Conservation (phyloP, 2,797 vertebrate species). For the Syngnathus rostellatus region DNA sequence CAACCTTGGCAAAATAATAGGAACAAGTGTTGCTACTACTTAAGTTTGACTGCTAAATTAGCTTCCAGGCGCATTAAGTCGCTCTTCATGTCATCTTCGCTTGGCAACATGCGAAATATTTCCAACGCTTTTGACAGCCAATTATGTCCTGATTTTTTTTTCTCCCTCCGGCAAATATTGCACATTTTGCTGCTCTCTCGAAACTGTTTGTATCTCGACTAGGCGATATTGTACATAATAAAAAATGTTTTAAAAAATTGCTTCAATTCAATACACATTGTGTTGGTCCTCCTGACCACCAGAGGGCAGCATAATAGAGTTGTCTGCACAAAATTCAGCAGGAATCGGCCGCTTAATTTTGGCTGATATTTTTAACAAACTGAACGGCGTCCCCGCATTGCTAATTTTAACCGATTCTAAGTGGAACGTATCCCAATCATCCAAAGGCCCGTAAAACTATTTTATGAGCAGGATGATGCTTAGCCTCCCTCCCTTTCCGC, state of each 20-base stretch:
- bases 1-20: conserved; percentile 3
- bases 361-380: too few relatives aligned
- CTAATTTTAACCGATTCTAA: too few relatives aligned
- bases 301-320: too few relatives aligned
- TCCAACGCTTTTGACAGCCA: background rate
- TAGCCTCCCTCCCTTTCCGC: background rate
- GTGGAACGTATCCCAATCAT: background rate
- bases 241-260: background rate
- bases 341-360: too few relatives aligned
- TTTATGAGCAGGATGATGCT: background rate
- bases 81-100: background rate
- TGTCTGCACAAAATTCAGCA: background rate
- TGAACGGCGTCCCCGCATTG: too few relatives aligned
- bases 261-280: too few relatives aligned
- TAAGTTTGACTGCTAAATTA: conserved; percentile 10
- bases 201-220: too few relatives aligned
- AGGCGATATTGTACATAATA: background rate
- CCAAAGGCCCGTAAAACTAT: background rate
- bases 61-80: background rate
- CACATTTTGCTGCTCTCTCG: background rate
- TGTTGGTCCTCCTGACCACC: too few relatives aligned
- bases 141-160: background rate
- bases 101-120: background rate
- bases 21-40: background rate
- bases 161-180: background rate